Percentiles rank a stretch among this genome's conserved stretches.
Conservation (phyloP, 2,797 vertebrate genomes). For the Gila robusta region DNA sequence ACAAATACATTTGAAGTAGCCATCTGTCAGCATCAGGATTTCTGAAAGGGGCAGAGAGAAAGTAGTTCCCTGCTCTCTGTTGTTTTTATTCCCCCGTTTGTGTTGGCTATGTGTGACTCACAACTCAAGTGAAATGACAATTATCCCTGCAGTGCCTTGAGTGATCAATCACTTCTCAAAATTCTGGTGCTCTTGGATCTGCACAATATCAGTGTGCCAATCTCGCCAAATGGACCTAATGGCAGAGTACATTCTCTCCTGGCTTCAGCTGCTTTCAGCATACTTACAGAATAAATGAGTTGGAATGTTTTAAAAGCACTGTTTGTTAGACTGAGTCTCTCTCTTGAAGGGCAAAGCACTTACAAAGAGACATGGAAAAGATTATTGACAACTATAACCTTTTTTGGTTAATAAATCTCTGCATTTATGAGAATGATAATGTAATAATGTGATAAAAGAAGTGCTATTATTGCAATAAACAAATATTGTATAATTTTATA, state of each 20-base stretch:
- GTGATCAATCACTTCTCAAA: constrained; percentile 77
- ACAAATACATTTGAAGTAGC: constrained; percentile 58
- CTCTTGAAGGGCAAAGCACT: neutral
- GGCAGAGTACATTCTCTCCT: constrained; percentile 16
- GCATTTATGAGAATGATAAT: neutral
- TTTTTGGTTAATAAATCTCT: neutral
- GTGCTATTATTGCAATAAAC: neutral
- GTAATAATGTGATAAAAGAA: neutral
- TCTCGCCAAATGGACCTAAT: constrained; percentile 23
- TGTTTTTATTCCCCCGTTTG: constrained; percentile 76
- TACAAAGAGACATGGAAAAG: neutral
- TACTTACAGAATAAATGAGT: constrained; percentile 2
- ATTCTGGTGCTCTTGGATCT: constrained; percentile 58
- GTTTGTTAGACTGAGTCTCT: constrained; percentile 18
- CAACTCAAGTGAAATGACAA: constrained; percentile 75
- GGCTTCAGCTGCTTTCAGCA: constrained; percentile 22
- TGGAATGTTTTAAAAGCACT: constrained; percentile 14
- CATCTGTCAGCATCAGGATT: constrained; percentile 59
- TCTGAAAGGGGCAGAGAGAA: constrained; percentile 63
- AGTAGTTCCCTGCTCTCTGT: constrained; percentile 70
- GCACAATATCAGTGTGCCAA: constrained; percentile 65
- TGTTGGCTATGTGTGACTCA: constrained; percentile 70
- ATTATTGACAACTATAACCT: neutral
- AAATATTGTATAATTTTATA: neutral
- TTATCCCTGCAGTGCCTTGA: constrained; percentile 67